Evolutionary conservation across 92 coral and sea anemone genomes (phyloP).

Genomic region (Chrysogorgia sp.): DNA sequence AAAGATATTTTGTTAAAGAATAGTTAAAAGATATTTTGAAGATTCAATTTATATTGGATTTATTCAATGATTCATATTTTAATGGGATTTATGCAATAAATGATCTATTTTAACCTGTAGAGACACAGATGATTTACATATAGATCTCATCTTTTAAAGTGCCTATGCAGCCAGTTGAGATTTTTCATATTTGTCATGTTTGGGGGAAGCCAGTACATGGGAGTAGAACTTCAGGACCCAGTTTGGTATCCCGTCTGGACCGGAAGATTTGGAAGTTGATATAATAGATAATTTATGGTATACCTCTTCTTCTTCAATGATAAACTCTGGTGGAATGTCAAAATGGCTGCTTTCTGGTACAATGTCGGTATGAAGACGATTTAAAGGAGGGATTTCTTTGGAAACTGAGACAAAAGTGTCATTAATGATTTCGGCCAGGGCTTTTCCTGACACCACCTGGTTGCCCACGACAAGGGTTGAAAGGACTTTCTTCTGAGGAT

Average conservation of each 20-base stretch:
- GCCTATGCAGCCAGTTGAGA: no score
- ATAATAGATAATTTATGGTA: not conserved
- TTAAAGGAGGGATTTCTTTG: slow-evolving; percentile 11
- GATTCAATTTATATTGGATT: no score
- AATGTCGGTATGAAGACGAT: not conserved
- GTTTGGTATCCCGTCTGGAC: slow-evolving; percentile 22
- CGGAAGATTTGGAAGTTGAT: slow-evolving; percentile 1
- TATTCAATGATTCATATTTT: no score
- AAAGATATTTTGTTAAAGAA: no score
- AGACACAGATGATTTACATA: no score
- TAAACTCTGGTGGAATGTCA: slow-evolving; percentile 15
- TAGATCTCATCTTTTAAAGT: no score
- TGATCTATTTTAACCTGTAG: no score
- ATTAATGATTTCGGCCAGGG: slow-evolving; percentile 23
- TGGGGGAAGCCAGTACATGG: slow-evolving; percentile 14
- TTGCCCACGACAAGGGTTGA: slow-evolving; percentile 33
- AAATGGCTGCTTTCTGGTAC: not conserved
- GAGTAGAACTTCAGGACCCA: slow-evolving; percentile 39
- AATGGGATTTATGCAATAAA: no score
- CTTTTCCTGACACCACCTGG: slow-evolving; percentile 24
- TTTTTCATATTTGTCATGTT: no score
- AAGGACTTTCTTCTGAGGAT: slow-evolving; percentile 34
- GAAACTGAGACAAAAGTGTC: slow-evolving; percentile 37
- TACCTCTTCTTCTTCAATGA: not conserved
- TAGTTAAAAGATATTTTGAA: no score